Base-by-base conservation (phyloP, 2,113 vertebrate genomes). In the Myotis yumanensis region DNA sequence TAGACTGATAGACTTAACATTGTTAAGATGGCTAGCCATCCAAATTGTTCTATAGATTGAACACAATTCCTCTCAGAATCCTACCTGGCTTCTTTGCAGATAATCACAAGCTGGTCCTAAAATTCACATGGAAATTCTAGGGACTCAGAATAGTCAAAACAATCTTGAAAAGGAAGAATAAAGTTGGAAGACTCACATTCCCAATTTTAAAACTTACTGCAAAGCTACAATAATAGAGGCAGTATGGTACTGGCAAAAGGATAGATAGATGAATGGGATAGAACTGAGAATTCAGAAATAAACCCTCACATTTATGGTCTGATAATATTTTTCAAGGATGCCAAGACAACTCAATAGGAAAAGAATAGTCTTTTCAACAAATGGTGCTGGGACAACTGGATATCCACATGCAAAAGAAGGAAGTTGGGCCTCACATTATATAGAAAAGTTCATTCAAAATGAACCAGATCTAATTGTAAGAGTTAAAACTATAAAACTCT, bases 331-430 rank as follows among this genome's bases (percentile, higher is more conserved):
- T 92, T 8, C 57, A 81, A 80, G 5, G 22, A 46, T 57, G 30
- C 40, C 59, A 94, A 92, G 57, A 80, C 30, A 92, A 64, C 69
- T 90, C 51, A 87, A 43, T 43, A 76, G 28, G 40, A 43, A 82
- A 94, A 89, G 48, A 96, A 87, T 12, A 43, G 11, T 71, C 5
- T 81, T 73, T 92, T 88, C 64, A 89, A 68, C 28, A 77, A 76
- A 62, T 28, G 59, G 7, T 71, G 16, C 14, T 79, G 14, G 17
- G 46, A 73, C n/a, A 94, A 76, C 14, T 57, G 30, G 66, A 81
- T 43, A 80, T 66, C 43, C 69, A 72, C 71, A 43, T 66, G 51
- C 11, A 79, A 73, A 90, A 89, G 68, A 77, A 87, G 46, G 15
- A 92, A 88, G 54, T 22, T 11, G 28, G 32, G 20, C 11, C 20